These are phyloP conservation scores for Geotrupes spiniger DNA, from an alignment of 2,888 invertebrate genomes.

Conservation along the genomic window DNA sequence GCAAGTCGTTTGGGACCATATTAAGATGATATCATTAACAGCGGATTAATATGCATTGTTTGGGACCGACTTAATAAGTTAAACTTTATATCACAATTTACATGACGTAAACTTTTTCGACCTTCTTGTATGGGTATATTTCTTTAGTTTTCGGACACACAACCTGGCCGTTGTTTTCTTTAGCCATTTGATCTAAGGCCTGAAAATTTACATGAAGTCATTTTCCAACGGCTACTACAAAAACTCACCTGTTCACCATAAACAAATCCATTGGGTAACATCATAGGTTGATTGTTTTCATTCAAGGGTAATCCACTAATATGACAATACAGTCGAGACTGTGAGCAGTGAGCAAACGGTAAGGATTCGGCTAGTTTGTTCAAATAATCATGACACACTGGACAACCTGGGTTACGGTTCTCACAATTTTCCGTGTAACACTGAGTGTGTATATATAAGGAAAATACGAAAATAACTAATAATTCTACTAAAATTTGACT, in stretches of 20 bases:
- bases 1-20: too few relatives aligned
- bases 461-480: conserved; percentile 13
- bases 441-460: conserved; percentile 50
- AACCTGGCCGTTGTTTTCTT: conserved; percentile 85
- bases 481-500: neutral
- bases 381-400: conserved; percentile 87
- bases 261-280: conserved; percentile 97
- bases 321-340: conserved; percentile 90
- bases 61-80: too few relatives aligned
- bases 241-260: conserved; percentile 83
- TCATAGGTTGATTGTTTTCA: conserved; percentile 97
- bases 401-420: conserved; percentile 81
- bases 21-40: too few relatives aligned
- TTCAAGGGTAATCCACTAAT: conserved; percentile 89
- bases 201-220: conserved; percentile 45
- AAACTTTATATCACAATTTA: conserved; percentile 50
- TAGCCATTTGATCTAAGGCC: conserved; percentile 89
- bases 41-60: too few relatives aligned
- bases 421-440: conserved; percentile 65
- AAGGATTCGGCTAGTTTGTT: conserved; percentile 81
- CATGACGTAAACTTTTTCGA: conserved; percentile 97
- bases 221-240: neutral
- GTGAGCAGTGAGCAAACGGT: conserved; percentile 95
- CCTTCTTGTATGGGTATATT: conserved; percentile 84
- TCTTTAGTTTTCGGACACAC: conserved; percentile 94